Base-by-base conservation (phyloP, 1,140 invertebrate genomes). In the Leptinotarsa undecemlineata region DNA sequence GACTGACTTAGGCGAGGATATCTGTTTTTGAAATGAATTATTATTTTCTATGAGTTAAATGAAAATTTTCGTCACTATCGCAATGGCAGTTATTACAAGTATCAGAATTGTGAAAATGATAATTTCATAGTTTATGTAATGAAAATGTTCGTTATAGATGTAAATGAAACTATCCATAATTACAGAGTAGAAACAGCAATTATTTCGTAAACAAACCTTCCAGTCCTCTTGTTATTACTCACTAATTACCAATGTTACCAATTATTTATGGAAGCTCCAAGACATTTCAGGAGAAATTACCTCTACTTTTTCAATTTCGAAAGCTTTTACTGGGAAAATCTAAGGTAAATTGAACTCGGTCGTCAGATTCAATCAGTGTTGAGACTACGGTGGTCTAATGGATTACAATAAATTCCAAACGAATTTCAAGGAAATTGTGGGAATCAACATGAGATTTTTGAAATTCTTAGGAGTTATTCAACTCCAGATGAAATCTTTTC, bases 341-440 rank as follows among this genome's bases (percentile, higher is more conserved):
- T 17, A 57, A 57, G 1, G 15, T 5, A 2, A 57, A 57, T n/a
- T 17, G 51, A 57, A 19, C 51, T 57, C 17, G 4, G 51, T 57
- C 8, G 4, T 15, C 51, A 57, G 8, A 42, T 42, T 42, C 33
- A 42, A 42, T 42, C 33, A 42, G 33, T 42, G 33, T 42, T 42
- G 33, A 42, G 33, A 42, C 33, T 42, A 42, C 33, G 33, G 2
- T 11, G 51, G 17, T 19, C 51, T n/a, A 57, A 57, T 57, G 51
- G n/a, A n/a, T 4, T 17, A 57, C 5, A 57, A 57, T 57, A 20
- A 6, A 48, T 5, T 19, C 23, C 17, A 48, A 51, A 42, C 48
- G 11, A 42, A 70, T 48, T 70, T 70, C 21, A 70, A 57, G 48
- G 68, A 70, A 70, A 70, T 70, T 48, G 47, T 70, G 3, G 47